Evolutionary conservation across 2,797 vertebrate genomes (phyloP), one percentile per base, ranked within the genome.

Genomic region (Brotula barbata): DNA sequence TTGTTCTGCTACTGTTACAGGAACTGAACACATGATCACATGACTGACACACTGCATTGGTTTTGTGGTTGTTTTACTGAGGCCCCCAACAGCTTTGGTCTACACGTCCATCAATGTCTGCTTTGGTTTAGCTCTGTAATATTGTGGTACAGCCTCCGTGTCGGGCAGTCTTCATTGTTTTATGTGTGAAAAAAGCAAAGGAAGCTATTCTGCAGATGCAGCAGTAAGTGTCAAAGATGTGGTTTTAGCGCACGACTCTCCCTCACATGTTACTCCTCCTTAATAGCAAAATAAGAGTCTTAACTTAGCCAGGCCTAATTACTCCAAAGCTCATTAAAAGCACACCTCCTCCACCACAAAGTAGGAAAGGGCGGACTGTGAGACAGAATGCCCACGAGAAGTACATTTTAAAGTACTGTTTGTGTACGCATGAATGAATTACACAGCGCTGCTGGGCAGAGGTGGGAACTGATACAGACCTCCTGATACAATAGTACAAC

Each of bases 261-360:
- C 42, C 58, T 2, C 11, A 10, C 31, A 33, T 11, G 6, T 33
- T 33, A 16, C 50, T 10, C 44, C 62, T 41, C 44, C 41, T 25
- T 37, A 0, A 43, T 28, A 42, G 53, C 63, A 78, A 80, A 81
- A 67, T 78, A 82, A 82, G 75, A 71, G 50, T 82, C 73, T 84
- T 79, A 80, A 75, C 77, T 73, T 36, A 43, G 61, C 40, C 22
- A 17, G 39, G 25, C 22, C 58, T 81, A 68, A 61, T 75, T 73
- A 71, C 48, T 43, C 75, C 42, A 71, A 76, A 76, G 77, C 75
- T 58, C 22, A 44, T 80, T 82, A 80, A 77, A 83, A 4, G 3
- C 6, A 36, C 6, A 67, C 42, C 41, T 40, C 5, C 31, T 28
- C 25, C 25, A 31, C 57, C 59, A 72, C 58, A 44, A 62, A 61